Evolutionary conservation across 2,888 invertebrate genomes (phyloP), one percentile per base, ranked within the genome.

Genomic region (Lochmaea crataegi): DNA sequence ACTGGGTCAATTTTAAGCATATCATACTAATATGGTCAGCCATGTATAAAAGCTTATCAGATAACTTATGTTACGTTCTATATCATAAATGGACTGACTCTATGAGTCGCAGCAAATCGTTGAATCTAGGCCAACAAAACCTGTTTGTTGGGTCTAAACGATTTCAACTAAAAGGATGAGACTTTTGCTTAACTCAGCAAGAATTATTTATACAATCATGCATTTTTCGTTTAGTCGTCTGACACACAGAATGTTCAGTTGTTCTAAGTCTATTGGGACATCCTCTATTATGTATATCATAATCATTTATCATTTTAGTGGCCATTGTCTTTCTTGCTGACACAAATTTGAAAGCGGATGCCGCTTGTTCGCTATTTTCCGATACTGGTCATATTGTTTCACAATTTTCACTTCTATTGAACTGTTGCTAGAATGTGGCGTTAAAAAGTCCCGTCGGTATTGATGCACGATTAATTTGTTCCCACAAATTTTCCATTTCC

Each of bases 41-140:
- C 68, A 68, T 68, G 68, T 68, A 53, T 68, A 41, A 51, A 61
- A 68, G 68, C 68, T 57, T 68, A 61, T 68, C 68, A 68, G 60
- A 68, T 68, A 61, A 51, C 68, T 68, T 60, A 68, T 61, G 45
- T 58, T 45, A 51, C 57, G 12, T 26, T 11, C 57, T 26, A 57
- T 22, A 57, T 22, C 26, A 57, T 26, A 12, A 14, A 22, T 14
- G 57, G 57, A 26, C 57, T 22, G 57, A 14, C 18, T n/a, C 18
- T 9, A 26, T 26, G 26, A 14, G 26, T n/a, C n/a, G 14, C 7
- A 48, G n/a, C 0, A n/a, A 48, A 48, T 48, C 14, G 12, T n/a
- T n/a, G 48, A 48, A n/a, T 48, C 48, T 48, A 14, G 14, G 48
- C 48, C 48, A 48, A 48, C 48, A 48, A n/a, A 48, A 48, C n/a